These are phyloP conservation scores for Psophia crepitans DNA, from an alignment of 2,113 vertebrate species.

Conservation along the genomic window DNA sequence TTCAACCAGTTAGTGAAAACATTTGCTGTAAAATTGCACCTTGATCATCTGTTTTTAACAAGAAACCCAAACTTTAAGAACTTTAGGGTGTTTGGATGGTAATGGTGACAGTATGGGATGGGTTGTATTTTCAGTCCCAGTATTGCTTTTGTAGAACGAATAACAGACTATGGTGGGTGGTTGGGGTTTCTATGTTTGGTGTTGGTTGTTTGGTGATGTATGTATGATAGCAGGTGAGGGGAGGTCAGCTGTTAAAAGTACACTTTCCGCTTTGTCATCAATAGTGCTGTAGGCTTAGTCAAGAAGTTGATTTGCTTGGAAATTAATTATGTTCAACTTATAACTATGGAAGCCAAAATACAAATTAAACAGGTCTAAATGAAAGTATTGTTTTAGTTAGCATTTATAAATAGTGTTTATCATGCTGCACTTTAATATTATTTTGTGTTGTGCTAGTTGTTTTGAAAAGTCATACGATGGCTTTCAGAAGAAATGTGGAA, in stretches of 20 bases:
- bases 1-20: not conserved
- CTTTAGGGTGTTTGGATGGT: not conserved
- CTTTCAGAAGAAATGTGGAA: not conserved
- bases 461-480: not conserved
- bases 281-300: not conserved
- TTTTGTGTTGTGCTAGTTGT: not conserved
- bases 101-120: not conserved
- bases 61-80: not conserved
- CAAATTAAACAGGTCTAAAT: not conserved
- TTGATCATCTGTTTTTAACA: not conserved
- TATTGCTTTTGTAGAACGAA: not conserved
- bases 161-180: not conserved
- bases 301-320: not conserved
- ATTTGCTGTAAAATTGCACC: not conserved
- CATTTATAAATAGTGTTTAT: not conserved
- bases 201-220: not conserved
- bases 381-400: not conserved
- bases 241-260: not conserved
- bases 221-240: not conserved
- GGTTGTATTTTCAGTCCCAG: not conserved
- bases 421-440: not conserved
- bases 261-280: not conserved
- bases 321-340: not conserved
- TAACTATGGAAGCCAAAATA: not conserved
- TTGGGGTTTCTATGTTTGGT: too few relatives aligned